Percentiles rank a stretch among this genome's conserved stretches.
Evolutionary conservation across 2,797 vertebrate species (phyloP).

Genomic region (Galago senegalensis): DNA sequence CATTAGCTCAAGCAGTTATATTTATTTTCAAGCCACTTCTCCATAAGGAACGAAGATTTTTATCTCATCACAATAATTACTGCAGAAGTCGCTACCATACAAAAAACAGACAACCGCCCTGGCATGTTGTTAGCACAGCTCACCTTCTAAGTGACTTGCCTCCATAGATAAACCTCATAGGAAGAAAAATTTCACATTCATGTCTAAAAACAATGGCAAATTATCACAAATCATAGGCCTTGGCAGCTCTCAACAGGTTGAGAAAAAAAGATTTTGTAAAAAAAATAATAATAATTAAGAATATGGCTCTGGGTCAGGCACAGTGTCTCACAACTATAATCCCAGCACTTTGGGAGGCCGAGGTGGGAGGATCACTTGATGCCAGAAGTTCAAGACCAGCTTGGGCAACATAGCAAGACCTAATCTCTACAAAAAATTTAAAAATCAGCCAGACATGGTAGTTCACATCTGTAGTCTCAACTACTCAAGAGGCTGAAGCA

Average conservation of each 20-base stretch:
- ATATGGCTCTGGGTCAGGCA: neutral
- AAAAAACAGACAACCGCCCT: neutral
- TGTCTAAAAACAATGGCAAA: neutral
- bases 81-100: neutral
- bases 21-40: neutral
- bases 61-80: neutral
- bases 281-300: neutral
- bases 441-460: too few species aligned
- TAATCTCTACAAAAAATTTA: too few species aligned
- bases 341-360: too few species aligned
- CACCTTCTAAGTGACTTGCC: neutral
- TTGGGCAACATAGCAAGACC: too few species aligned
- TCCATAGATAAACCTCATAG: neutral
- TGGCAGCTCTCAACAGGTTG: neutral
- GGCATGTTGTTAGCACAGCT: neutral
- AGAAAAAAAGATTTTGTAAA: neutral
- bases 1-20: neutral
- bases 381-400: too few species aligned
- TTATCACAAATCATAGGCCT: neutral
- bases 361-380: too few species aligned
- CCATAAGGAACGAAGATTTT: neutral
- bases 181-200: neutral
- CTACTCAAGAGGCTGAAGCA: too few species aligned
- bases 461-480: too few species aligned
- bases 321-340: too few species aligned